Base-by-base conservation (phyloP, 2,113 vertebrate species). In the Lepisosteus oculatus region DNA sequence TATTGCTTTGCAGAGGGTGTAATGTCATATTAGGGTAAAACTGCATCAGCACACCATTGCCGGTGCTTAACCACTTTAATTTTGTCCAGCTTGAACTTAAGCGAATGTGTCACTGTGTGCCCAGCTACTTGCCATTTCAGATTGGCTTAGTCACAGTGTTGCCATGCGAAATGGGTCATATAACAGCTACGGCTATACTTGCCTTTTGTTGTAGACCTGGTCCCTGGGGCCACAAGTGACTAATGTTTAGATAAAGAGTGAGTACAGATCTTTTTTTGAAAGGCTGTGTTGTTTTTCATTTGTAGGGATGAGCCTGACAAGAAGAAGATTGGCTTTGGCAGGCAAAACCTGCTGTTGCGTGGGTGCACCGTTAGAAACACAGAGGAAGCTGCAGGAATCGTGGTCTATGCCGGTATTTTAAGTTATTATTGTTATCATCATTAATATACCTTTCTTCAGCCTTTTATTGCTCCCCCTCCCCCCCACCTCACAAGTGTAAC, bases 311-410 rank as follows among this genome's bases (percentile, higher is more conserved):
- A 80, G 44, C 82, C 89, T 70, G 90, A 93, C 72, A 57, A 84
- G 29, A 85, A 85, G 55, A 85, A 78, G 44, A 84, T 88, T 56
- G 88, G 85, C 70, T 85, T 90, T 77, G 87, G 85, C 79, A 89
- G 83, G 13, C 89, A 93, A 76, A 93, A 84, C 65, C 90, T 93
- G 65, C 85, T 94, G 76, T 91, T 94, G 67, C 90, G 92, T 76
- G 92, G 90, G 29, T 93, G 93, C 73, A 92, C 91, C 43, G 79
- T 94, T 69, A 85, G 90, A 74, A 92, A 92, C 67, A 93, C 93
- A 0, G 86, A 92, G 66, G 72, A 74, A 55, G 84, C 81, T 9
- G 0, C 81, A 65, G 93, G 92, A 78, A 90, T 93, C 57, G 92
- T 93, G 76, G 75, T 59, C 57, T n/a, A 15, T n/a, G n/a, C 13